Evolutionary conservation across 2,797 vertebrate species (phyloP), one percentile per base, ranked within the genome.

Genomic region (Garrulus glandarius): DNA sequence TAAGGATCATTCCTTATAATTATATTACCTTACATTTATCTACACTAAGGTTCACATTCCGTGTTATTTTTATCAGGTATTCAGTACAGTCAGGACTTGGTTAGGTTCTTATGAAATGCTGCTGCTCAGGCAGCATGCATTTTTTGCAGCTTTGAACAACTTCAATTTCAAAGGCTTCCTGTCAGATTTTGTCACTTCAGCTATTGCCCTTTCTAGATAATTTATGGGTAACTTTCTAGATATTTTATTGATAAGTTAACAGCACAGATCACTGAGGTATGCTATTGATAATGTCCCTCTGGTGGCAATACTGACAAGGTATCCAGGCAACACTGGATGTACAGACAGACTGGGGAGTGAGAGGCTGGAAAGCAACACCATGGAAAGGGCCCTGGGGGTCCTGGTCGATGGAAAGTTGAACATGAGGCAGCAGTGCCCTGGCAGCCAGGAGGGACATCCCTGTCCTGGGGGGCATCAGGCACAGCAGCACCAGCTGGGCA

Each of bases 401-500:
- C 23, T 68, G 63, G 8, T 6, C 0, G 0, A 12, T 26, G 34
- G 11, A 2, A 34, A 30, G 14, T 0, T 61, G 30, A 39, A 21
- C 20, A 0, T 4, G 24, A 69, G 1, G 0, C 64, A 77, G 24
- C 11, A 21, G 20, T 47, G 64, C 34, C 30, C 39, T 46, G 63
- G 29, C 32, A 61, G 39, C 29, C 72, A 53, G 39, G 16, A 46
- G 24, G 20, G 8, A 0, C 47, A 69, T 0, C 4, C 5, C 1
- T 34, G 24, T 24, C 47, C 71, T 76, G 39, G 23, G 23, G 24
- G 11, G 1, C 72, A 77, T 9, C 55, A 61, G 41, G 20, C 0
- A 11, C n/a, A 68, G 46, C 74, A 77, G 18, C 5, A 1, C 14
- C 41, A 49, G 56, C 13, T 0, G 1, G 19, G 13, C 9, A 30